Evolutionary conservation across 2,888 invertebrate species (phyloP), one percentile per base, ranked within the genome.

Genomic region (Erebia epiphron): DNA sequence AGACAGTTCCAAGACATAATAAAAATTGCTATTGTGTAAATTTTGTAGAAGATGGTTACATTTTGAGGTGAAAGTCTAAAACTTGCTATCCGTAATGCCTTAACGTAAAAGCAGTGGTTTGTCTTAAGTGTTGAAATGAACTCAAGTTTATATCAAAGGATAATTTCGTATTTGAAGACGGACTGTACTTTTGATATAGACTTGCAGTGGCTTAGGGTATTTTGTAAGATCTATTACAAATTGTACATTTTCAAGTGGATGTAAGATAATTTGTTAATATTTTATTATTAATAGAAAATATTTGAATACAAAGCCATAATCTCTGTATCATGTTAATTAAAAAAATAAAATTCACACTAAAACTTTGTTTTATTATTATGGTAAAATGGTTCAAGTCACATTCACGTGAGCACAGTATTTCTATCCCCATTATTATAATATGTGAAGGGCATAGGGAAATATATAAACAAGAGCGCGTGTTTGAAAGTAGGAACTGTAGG

Each of bases 191-290:
- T 77, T 79, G 82, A 77, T 82, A 80, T 82, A 80, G 77, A 83
- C 86, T 86, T 80, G 86, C 80, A 78, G 76, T 79, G 82, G 81
- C 86, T 82, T 88, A 86, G 83, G 79, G 84, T 92, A 90, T 89
- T 89, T 89, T 90, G 83, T 92, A 92, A 91, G 91, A 84, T 87
- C 85, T 90, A 92, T 89, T 86, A 88, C 86, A 87, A 89, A 91
- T 86, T 89, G 92, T 92, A 92, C 90, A 92, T 92, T 93, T 91
- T 92, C 89, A 90, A 90, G 89, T 91, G 91, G 84, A 89, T 92
- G 91, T 93, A 92, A 92, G 90, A 92, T 93, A 92, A 91, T 91
- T 92, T 92, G 92, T 93, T 92, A 91, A 92, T 92, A 92, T 92
- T 92, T 92, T 92, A 92, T 90, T 91, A 90, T 67, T 89, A 86